These are phyloP conservation scores for Atherinomorus stipes DNA, from an alignment of 2,113 vertebrate species.

Conservation along the genomic window DNA sequence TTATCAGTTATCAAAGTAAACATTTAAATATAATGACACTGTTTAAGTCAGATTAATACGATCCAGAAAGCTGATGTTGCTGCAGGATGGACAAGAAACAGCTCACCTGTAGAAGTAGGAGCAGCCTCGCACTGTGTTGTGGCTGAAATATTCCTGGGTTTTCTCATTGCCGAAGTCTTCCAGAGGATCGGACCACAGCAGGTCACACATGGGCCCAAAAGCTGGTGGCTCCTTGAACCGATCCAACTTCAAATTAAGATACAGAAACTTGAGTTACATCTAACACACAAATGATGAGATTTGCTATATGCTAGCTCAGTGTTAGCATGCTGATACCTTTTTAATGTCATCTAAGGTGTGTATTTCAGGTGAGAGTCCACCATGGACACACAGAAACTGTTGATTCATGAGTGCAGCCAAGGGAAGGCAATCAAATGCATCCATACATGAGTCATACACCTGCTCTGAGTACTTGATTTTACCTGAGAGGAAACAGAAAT, in stretches of 20 bases:
- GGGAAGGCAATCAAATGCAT: constrained; percentile 87
- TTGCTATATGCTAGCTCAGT: neutral
- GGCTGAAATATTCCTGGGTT: constrained; percentile 87
- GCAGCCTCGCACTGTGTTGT: constrained; percentile 87
- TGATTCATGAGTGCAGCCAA: constrained; percentile 87
- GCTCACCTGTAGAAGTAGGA: constrained; percentile 88
- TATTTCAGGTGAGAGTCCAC: constrained; percentile 87
- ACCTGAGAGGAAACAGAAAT: constrained; percentile 72
- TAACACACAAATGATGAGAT: neutral
- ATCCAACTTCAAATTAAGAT: constrained; percentile 77
- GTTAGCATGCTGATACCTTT: constrained; percentile 72
- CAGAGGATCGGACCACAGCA: constrained; percentile 86
- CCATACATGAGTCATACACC: constrained; percentile 88
- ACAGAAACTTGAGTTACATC: neutral
- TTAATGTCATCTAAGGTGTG: constrained; percentile 88
- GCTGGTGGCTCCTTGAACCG: constrained; percentile 88
- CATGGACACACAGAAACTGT: constrained; percentile 87
- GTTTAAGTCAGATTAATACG: neutral
- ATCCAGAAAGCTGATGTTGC: neutral
- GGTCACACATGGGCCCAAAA: constrained; percentile 87
- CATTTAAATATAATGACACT: neutral
- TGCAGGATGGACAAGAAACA: neutral
- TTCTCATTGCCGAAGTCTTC: constrained; percentile 88
- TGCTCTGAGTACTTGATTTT: constrained; percentile 90
- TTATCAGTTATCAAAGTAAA: too few relatives aligned